These are phyloP conservation scores for Omphaloscelis lunosa DNA, from an alignment of 2,888 invertebrate species.

Conservation along the genomic window DNA sequence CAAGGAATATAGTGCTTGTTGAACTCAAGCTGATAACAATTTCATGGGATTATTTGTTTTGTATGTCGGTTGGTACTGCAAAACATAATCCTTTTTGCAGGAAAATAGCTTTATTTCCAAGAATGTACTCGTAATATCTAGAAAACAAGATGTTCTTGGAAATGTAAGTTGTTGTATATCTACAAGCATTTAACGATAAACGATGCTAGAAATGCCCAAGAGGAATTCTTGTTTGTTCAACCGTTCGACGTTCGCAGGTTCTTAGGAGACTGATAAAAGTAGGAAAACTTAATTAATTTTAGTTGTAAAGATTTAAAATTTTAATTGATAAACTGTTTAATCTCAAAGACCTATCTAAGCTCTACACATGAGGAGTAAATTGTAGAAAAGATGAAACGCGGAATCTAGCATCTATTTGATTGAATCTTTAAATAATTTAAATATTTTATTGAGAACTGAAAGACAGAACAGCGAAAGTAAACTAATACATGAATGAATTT, in stretches of 20 bases:
- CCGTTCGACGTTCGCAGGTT: not conserved
- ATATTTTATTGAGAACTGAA: not conserved
- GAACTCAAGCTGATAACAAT: not conserved
- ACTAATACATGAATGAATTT: not conserved
- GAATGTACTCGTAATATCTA: not conserved
- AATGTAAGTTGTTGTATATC: not conserved
- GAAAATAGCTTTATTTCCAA: slow-evolving; percentile 6
- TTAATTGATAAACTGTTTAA: no score
- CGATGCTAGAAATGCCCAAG: not conserved
- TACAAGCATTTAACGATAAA: slow-evolving; percentile 2
- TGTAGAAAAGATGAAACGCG: not conserved
- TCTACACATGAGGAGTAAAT: no score
- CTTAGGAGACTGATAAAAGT: not conserved
- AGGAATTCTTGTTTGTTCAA: slow-evolving; percentile 12
- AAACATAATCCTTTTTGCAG: slow-evolving; percentile 8
- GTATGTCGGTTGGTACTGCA: not conserved
- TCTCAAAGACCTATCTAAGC: not conserved
- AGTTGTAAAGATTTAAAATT: no score
- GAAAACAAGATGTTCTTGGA: slow-evolving; percentile 13
- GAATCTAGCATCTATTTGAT: not conserved
- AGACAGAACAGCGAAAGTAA: not conserved
- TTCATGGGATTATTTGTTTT: slow-evolving; percentile 14
- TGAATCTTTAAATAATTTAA: not conserved
- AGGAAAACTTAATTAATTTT: slow-evolving; percentile 18
- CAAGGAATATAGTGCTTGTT: not conserved